phyloP scores from a whole-genome alignment of 2,113 vertebrate genomes.

The Edolisoma coerulescens region DNA sequence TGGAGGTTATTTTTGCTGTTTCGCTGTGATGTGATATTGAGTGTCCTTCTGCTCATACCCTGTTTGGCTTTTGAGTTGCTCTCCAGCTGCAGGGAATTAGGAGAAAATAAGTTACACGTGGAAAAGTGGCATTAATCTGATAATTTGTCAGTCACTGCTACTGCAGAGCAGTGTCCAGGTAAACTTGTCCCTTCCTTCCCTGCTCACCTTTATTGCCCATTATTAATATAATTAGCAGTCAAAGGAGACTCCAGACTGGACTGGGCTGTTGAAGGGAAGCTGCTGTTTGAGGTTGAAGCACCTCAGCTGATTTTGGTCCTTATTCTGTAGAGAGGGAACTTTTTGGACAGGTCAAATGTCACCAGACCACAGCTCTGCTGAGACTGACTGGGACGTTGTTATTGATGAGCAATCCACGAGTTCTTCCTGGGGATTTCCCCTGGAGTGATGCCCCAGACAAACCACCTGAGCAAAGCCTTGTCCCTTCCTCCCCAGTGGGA shows the following conservation, averaged over 20 bases:
- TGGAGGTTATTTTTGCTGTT: neutral
- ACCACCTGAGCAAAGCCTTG: neutral
- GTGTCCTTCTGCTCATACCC: neutral
- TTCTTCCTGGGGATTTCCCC: neutral
- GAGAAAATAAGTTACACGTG: neutral
- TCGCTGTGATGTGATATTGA: neutral
- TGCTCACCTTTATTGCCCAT: neutral
- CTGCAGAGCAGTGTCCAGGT: neutral
- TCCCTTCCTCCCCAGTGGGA: neutral
- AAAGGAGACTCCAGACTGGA: neutral
- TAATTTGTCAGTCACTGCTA: neutral
- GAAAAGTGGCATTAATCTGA: neutral
- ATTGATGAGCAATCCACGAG: accelerated
- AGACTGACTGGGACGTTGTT: neutral
- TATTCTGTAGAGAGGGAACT: neutral
- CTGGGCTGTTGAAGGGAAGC: neutral
- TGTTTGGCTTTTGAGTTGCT: neutral
- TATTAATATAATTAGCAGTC: neutral
- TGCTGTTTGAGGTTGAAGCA: neutral
- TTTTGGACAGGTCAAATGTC: neutral
- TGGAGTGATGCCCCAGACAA: neutral
- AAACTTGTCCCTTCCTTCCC: neutral
- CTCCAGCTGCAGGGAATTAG: neutral
- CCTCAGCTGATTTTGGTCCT: neutral
- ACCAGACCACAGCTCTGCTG: neutral